A percentile compares a stretch with the other conserved stretches of the same genome.
Evolutionary conservation across 2,888 invertebrate genomes (phyloP).

Genomic region (Allacma fusca): DNA sequence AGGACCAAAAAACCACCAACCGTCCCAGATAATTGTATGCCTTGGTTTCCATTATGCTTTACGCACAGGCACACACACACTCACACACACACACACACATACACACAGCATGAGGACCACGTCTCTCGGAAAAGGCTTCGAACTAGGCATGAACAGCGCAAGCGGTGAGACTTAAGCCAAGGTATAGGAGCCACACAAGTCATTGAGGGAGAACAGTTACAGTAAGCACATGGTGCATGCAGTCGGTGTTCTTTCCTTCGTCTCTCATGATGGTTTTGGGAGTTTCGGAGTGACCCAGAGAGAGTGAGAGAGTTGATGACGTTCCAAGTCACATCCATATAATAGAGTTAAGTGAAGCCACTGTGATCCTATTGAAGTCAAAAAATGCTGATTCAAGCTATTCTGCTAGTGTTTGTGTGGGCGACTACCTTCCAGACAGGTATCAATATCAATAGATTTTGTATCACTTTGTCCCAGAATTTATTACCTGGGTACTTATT

Average conservation of each 20-base stretch:
- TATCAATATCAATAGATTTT: neutral
- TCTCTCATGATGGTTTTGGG: neutral
- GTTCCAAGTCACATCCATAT: neutral
- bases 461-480: neutral
- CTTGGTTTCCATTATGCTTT: neutral
- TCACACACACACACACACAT: neutral
- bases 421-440: neutral
- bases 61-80: neutral
- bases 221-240: neutral
- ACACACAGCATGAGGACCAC: neutral
- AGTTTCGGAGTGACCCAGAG: neutral
- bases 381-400: constrained; percentile 1
- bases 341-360: neutral
- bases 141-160: neutral
- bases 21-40: neutral
- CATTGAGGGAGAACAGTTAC: neutral
- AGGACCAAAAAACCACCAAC: neutral
- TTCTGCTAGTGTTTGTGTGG: neutral
- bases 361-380: neutral
- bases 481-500: too few species aligned
- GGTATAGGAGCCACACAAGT: neutral
- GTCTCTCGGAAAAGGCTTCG: neutral
- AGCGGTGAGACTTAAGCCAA: neutral
- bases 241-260: neutral
- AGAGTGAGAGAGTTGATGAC: neutral